Evolutionary conservation across 1,140 invertebrate genomes (phyloP).

Genomic region (Drosophila prosaltans): DNA sequence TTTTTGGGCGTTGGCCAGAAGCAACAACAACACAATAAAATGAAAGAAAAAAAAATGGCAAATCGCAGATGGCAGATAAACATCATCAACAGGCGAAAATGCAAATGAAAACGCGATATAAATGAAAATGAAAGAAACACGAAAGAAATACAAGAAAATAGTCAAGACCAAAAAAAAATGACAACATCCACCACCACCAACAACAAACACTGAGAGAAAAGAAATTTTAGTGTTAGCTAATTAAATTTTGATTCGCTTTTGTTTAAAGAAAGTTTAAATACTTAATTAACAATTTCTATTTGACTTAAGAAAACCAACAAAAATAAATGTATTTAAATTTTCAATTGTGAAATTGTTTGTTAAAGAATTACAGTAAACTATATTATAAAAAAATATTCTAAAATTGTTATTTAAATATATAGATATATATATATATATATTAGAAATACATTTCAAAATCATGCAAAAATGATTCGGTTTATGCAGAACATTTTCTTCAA

Average conservation of each 20-base stretch:
- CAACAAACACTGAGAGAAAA: slow-evolving; percentile 9
- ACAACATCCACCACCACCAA: neutral
- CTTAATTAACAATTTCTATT: too few relatives aligned
- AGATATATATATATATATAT: too few relatives aligned
- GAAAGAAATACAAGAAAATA: neutral
- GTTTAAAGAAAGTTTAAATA: neutral
- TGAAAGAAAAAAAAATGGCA: slow-evolving; percentile 28
- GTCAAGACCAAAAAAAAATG: neutral
- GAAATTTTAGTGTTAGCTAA: neutral
- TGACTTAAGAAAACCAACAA: too few relatives aligned
- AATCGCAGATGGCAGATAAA: slow-evolving; percentile 72
- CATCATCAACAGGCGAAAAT: slow-evolving; percentile 50
- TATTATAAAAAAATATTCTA: too few relatives aligned
- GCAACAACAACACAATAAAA: neutral
- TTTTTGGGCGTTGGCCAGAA: slow-evolving; percentile 49
- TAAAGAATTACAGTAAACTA: too few relatives aligned
- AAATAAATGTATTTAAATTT: too few relatives aligned
- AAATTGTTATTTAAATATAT: too few relatives aligned
- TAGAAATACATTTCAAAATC: too few relatives aligned
- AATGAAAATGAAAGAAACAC: slow-evolving; percentile 17
- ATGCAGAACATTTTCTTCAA: neutral
- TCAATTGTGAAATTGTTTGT: too few relatives aligned
- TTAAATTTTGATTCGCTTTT: neutral
- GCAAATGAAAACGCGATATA: slow-evolving; percentile 22
- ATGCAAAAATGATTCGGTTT: too few relatives aligned